phyloP scores from a whole-genome alignment of 2,113 vertebrate genomes.

The Brachirus orientalis region DNA sequence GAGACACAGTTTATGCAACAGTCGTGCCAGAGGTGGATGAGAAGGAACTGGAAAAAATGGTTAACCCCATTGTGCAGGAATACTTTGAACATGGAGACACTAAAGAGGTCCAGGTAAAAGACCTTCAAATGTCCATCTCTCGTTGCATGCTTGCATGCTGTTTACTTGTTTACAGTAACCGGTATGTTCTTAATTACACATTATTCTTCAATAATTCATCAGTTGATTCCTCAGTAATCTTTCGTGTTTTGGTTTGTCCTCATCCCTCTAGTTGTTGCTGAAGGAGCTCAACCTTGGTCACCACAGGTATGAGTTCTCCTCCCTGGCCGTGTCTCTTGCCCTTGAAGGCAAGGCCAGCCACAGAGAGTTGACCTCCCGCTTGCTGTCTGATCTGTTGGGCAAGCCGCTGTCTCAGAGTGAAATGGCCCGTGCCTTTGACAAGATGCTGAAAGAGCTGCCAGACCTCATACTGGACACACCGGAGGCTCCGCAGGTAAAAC shows the following conservation, averaged over 20 bases:
- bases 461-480: constrained; percentile 91
- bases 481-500: constrained; percentile 86
- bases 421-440: constrained; percentile 84
- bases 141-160: too few relatives aligned
- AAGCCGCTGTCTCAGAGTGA: constrained; percentile 81
- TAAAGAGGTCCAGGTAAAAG: constrained; percentile 85
- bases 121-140: not conserved
- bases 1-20: constrained; percentile 86
- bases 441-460: constrained; percentile 85
- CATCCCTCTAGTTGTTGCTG: constrained; percentile 80
- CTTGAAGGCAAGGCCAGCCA: constrained; percentile 91
- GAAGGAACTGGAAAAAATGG: constrained; percentile 84
- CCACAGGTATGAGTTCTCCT: constrained; percentile 82
- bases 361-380: constrained; percentile 87
- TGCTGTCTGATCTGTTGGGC: constrained; percentile 85
- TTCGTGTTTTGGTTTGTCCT: constrained; percentile 12
- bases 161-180: too few relatives aligned
- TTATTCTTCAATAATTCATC: not conserved
- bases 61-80: constrained; percentile 89
- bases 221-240: not conserved
- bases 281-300: constrained; percentile 85
- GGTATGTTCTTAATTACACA: too few relatives aligned
- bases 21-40: constrained; percentile 88
- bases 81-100: constrained; percentile 92
- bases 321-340: constrained; percentile 85